Conservation (phyloP, 2,888 invertebrate species). For the Sminthurinus aureus region DNA sequence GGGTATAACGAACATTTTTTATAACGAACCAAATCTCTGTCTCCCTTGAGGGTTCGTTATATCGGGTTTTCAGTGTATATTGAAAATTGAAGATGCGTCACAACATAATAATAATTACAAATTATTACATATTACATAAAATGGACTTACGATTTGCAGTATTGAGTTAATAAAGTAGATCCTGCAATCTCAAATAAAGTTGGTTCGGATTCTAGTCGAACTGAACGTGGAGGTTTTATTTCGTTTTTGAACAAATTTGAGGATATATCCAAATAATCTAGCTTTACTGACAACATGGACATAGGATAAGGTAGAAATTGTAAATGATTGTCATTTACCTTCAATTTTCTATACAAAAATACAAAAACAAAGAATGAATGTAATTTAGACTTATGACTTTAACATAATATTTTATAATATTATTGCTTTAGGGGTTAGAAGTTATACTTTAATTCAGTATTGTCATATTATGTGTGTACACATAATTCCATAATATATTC, state of each 20-base stretch:
- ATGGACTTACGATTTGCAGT: not conserved
- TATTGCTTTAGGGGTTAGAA: not conserved
- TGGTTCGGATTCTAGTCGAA: conserved; percentile 10
- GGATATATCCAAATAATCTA: conserved; percentile 22
- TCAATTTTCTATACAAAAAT: conserved; percentile 20
- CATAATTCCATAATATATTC: not conserved
- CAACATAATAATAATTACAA: not conserved
- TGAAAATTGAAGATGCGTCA: not conserved
- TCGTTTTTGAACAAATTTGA: not conserved
- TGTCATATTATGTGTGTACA: not conserved
- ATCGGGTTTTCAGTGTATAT: not conserved
- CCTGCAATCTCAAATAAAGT: conserved; percentile 37
- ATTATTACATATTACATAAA: too few relatives aligned
- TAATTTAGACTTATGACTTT: not conserved
- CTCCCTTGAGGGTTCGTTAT: too few relatives aligned
- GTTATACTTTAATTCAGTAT: not conserved
- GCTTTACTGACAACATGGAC: not conserved
- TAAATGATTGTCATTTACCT: conserved; percentile 18
- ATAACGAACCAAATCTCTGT: too few relatives aligned
- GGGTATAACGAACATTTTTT: too few relatives aligned
- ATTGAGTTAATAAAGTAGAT: not conserved
- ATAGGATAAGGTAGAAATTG: conserved; percentile 13
- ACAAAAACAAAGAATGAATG: not conserved
- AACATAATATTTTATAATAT: too few relatives aligned
- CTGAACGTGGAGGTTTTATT: not conserved